phyloP scores from a whole-genome alignment of 2,797 vertebrate species.

The Pogoniulus pusillus region DNA sequence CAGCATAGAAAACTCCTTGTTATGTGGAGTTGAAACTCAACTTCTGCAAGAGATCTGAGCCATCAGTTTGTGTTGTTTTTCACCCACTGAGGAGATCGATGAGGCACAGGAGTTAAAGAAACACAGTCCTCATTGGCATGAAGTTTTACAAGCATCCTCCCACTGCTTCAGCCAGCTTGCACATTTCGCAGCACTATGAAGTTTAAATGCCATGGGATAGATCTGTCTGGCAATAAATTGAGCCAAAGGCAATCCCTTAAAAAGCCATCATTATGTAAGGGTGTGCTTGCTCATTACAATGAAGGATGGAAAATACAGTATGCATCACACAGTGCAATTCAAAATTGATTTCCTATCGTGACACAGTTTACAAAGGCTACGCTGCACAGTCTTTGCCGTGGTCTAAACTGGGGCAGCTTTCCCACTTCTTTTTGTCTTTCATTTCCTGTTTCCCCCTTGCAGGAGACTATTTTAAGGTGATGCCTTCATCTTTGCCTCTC shows the following conservation, averaged over 20 bases:
- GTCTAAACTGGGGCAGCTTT: not conserved
- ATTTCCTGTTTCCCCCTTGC: not conserved
- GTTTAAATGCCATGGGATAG: slow-evolving; percentile 37
- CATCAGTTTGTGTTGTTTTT: slow-evolving; percentile 29
- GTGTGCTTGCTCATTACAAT: slow-evolving; percentile 52
- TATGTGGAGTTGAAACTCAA: slow-evolving; percentile 7
- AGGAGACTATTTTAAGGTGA: slow-evolving; percentile 32
- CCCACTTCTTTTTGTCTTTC: slow-evolving; percentile 12
- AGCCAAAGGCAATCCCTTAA: slow-evolving; percentile 61
- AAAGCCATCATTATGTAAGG: slow-evolving; percentile 64
- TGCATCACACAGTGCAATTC: slow-evolving; percentile 38
- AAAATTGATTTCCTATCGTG: slow-evolving; percentile 66
- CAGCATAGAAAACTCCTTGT: not conserved
- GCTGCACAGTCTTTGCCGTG: not conserved
- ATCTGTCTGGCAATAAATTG: slow-evolving; percentile 54
- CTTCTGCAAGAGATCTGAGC: slow-evolving; percentile 20
- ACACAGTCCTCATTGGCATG: not conserved
- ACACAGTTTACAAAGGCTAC: slow-evolving; percentile 32
- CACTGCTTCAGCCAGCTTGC: not conserved
- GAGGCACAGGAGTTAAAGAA: not conserved
- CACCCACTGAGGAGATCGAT: slow-evolving; percentile 13
- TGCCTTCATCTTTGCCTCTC: slow-evolving; percentile 5
- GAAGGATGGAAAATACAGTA: slow-evolving; percentile 63
- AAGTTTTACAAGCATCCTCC: slow-evolving; percentile 37
- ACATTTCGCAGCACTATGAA: slow-evolving; percentile 16